Evolutionary conservation across 2,113 vertebrate species (phyloP), one percentile per base, ranked within the genome.

Genomic region (Oriolus oriolus): DNA sequence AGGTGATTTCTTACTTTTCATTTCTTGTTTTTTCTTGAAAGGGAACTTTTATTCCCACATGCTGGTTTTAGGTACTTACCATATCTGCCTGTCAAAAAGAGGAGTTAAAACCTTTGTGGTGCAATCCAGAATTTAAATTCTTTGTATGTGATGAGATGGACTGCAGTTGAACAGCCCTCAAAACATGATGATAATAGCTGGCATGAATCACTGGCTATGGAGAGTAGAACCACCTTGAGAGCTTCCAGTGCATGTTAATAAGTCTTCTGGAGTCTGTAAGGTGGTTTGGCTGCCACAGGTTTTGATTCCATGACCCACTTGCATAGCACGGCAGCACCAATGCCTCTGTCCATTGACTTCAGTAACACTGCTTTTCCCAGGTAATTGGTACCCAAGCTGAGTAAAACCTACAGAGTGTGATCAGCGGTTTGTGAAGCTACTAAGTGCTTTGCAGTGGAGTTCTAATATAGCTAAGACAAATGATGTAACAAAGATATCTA

Each of bases 201-300:
- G 20, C n/a, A 89, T 89, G 87, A 92, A 85, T 79, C 87, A 73
- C 84, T 95, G 92, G 53, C 22, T 89, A n/a, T 89, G 41, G 28
- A 73, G 66, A 89, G 44, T 16, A 85, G 57, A 93, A 84, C 49
- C 93, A 83, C 41, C 81, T 73, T 89, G 81, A 91, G 37, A 61
- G 30, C 13, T 83, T 89, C 49, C 9, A 35, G 3, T 61, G 84
- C 59, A 93, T 95, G 37, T 30, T 84, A 93, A 76, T 84, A 74
- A 84, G 57, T 80, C 45, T 56, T 65, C 44, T 66, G 50, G 31
- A 85, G 41, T 69, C 57, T 73, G 45, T 79, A 69, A 89, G 65
- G 61, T 47, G 79, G n/a, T 84, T 76, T 89, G 74, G 26, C 61
- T 82, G 65, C 57, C 39, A 30, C 77, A 81, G 27, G 35, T 63